These are phyloP conservation scores for Anticlea derivata DNA, from an alignment of 2,888 invertebrate genomes.

Conservation along the genomic window DNA sequence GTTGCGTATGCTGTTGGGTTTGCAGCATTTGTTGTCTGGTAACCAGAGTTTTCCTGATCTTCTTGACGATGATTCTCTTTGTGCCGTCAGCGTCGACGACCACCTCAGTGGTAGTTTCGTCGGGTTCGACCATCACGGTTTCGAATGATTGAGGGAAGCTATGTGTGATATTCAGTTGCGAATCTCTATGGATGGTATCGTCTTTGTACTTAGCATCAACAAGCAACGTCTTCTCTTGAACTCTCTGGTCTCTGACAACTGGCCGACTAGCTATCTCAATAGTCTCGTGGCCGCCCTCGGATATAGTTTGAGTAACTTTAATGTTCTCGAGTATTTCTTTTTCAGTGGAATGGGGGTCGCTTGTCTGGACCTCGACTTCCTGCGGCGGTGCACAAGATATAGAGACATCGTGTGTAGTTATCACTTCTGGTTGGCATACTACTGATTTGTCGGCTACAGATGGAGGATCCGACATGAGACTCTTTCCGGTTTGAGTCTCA, in stretches of 20 bases:
- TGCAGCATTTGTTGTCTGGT: conserved; percentile 87
- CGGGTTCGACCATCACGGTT: conserved; percentile 91
- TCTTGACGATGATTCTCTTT: conserved; percentile 90
- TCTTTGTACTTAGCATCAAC: conserved; percentile 90
- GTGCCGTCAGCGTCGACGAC: conserved; percentile 92
- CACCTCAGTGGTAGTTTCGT: conserved; percentile 92
- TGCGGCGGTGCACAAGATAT: conserved; percentile 80
- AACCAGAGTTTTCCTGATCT: conserved; percentile 87
- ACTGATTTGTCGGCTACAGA: conserved; percentile 71
- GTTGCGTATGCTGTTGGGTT: conserved; percentile 83
- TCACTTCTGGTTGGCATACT: conserved; percentile 63
- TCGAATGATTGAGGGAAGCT: conserved; percentile 90
- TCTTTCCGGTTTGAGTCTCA: conserved; percentile 88
- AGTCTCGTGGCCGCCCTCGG: conserved; percentile 87
- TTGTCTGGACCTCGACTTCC: conserved; percentile 86
- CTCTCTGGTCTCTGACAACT: conserved; percentile 70
- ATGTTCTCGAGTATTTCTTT: conserved; percentile 85
- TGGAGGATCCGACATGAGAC: conserved; percentile 76
- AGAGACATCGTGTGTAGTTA: conserved; percentile 75
- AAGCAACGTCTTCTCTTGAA: conserved; percentile 85
- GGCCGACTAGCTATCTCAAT: conserved; percentile 88
- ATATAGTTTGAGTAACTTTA: conserved; percentile 85
- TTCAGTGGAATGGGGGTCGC: conserved; percentile 74
- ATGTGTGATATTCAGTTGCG: conserved; percentile 89
- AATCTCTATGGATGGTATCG: conserved; percentile 78